Conservation (phyloP, 2,113 vertebrate genomes). For the Menidia beryllina region DNA sequence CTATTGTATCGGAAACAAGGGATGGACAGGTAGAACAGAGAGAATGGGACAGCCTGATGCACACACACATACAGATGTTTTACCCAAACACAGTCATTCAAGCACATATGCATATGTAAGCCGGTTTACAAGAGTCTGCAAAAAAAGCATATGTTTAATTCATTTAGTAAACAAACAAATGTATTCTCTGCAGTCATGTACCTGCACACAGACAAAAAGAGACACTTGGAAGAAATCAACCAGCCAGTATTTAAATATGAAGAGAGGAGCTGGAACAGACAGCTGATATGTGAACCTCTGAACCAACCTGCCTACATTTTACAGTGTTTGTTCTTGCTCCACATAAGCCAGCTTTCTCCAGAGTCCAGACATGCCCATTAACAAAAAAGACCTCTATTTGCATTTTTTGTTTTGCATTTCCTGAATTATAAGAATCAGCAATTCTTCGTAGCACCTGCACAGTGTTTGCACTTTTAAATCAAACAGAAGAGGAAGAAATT, state of each 20-base stretch:
- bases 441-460: slow-evolving; percentile 19
- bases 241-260: neutral
- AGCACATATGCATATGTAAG: slow-evolving; percentile 1
- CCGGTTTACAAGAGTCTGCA: neutral
- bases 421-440: slow-evolving; percentile 7
- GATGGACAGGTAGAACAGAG: slow-evolving; percentile 5
- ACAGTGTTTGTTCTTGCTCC: neutral
- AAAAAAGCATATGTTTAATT: neutral
- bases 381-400: neutral
- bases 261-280: neutral
- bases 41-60: slow-evolving; percentile 16
- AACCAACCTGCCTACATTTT: neutral
- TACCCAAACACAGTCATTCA: neutral
- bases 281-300: neutral
- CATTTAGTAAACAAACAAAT: neutral
- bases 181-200: neutral
- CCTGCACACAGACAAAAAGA: neutral
- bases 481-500: neutral
- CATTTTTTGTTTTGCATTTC: neutral
- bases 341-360: neutral
- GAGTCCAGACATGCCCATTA: neutral
- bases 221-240: neutral
- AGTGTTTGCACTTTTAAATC: neutral
- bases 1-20: slow-evolving; percentile 25
- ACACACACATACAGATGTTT: neutral